A percentile compares a stretch with the other conserved stretches of the same genome.
These are phyloP conservation scores for Crossaster papposus DNA, from an alignment of 53 echinoderm and acorn worm genomes.

Conservation along the genomic window DNA sequence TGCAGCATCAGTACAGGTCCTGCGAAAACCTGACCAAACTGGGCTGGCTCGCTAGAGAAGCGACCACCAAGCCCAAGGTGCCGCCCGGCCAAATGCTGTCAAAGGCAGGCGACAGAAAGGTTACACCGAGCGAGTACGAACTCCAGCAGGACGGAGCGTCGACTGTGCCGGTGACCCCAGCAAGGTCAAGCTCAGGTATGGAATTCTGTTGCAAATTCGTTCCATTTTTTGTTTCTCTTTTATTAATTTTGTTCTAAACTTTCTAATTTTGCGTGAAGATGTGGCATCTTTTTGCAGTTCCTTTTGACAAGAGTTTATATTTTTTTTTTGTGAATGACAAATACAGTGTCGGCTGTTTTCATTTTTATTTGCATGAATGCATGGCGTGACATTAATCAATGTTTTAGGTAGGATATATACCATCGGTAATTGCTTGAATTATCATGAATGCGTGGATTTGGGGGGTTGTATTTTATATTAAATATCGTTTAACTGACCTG, in stretches of 20 bases:
- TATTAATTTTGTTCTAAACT: neutral
- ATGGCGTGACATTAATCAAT: neutral
- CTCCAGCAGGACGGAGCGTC: neutral
- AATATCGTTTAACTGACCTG: no score
- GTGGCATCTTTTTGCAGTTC: neutral
- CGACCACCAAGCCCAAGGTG: neutral
- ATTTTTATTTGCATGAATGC: slow-evolving; percentile 6
- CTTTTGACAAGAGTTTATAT: neutral
- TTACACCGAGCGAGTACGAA: neutral
- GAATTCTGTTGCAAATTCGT: neutral
- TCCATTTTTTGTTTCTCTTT: neutral
- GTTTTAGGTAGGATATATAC: no score
- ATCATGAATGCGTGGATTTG: no score
- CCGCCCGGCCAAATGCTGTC: neutral
- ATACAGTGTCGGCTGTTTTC: neutral
- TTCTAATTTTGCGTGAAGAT: neutral
- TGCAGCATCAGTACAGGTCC: slow-evolving; percentile 59
- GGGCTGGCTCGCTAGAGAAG: slow-evolving; percentile 51
- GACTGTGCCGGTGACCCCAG: slow-evolving; percentile 27
- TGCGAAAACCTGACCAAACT: slow-evolving; percentile 77
- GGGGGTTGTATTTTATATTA: no score
- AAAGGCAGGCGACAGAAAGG: slow-evolving; percentile 17
- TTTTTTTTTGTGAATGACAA: neutral
- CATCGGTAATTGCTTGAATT: no score
- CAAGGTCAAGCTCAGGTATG: slow-evolving; percentile 54